Percentiles rank a stretch among this genome's conserved stretches.
These are phyloP conservation scores for Galaxias olidus DNA, from an alignment of 2,797 vertebrate genomes.

Conservation along the genomic window DNA sequence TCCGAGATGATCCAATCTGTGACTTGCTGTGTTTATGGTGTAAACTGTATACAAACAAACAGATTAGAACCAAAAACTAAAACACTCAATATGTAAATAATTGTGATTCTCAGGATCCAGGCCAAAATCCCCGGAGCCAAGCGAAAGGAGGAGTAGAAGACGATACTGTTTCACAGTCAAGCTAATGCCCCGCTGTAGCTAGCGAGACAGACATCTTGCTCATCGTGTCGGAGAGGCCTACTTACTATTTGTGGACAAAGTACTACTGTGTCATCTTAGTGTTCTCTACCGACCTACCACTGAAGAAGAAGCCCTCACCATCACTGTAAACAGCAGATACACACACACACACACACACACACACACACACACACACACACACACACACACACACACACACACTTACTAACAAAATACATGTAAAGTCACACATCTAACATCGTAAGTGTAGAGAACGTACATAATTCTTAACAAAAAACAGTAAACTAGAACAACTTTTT, in stretches of 20 bases:
- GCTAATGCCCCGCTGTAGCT: constrained; percentile 57
- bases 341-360: constrained; percentile 80
- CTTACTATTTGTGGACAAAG: constrained; percentile 75
- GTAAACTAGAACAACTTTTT: constrained; percentile 72
- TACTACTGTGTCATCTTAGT: constrained; percentile 81
- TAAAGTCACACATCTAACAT: constrained; percentile 81
- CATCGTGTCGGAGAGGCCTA: constrained; percentile 59
- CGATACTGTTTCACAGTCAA: constrained; percentile 22
- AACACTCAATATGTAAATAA: too few relatives aligned
- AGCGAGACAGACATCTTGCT: constrained; percentile 52
- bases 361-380: constrained; percentile 80
- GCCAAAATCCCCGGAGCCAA: constrained; percentile 98
- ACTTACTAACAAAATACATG: constrained; percentile 34
- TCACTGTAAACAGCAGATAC: constrained; percentile 84
- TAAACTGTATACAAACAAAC: background rate
- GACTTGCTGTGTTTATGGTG: too few relatives aligned
- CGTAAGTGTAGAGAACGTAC: constrained; percentile 86
- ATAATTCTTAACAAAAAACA: constrained; percentile 65
- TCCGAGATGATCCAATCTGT: too few relatives aligned
- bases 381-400: constrained; percentile 77
- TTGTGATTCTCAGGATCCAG: constrained; percentile 84
- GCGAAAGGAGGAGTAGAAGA: constrained; percentile 89
- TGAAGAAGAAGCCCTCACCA: constrained; percentile 81
- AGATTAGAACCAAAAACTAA: too few relatives aligned
- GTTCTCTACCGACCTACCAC: constrained; percentile 80